Base-by-base conservation (phyloP, 1,140 invertebrate species). In the Leptoteleia sp. region DNA sequence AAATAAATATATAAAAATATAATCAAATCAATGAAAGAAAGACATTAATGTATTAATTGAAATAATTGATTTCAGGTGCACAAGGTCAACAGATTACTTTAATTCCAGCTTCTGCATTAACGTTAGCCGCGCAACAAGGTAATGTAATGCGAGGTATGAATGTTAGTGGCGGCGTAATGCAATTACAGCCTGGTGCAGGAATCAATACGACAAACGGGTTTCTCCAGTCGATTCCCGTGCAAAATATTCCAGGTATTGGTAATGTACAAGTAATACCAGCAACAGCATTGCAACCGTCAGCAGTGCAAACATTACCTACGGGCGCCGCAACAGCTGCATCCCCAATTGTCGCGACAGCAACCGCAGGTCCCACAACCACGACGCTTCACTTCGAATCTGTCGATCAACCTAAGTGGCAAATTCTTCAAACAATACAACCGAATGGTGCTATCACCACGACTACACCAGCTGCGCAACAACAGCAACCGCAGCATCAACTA, bases 331-430 rank as follows among this genome's bases (percentile, higher is more conserved):
- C 82, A 4, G 73, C 81, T 0, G 31, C 40, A 0, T 68, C 59
- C 16, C 72, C 73, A 0, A 78, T 83, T 4, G 89, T 85, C 38
- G 85, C 77, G 8, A 89, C 71, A 2, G 72, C 61, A 4, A 50
- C 64, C 0, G 67, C 52, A 1, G 77, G 52, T 33, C 70, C 80
- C 31, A 76, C 82, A 42, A 64, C 68, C 6, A 67, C 88, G 27
- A 88, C 90, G 33, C 57, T 94, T 47, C 93, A 94, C 81, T 92
- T 94, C 79, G 95, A 96, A 82, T 93, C 94, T 0, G 93, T 91
- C 75, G 94, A 96, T 87, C 92, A 94, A 0, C 93, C 91, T 37
- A 96, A 95, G 84, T 95, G 94, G 94, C 95, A 96, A 87, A 93
- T 96, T 17, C 91, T 96, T 3, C 92, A 91, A 22, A 90, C 91